A percentile compares a stretch with the other conserved stretches of the same genome.
These are phyloP conservation scores for Tetranychus piercei DNA, from an alignment of 2,888 invertebrate genomes.

Conservation along the genomic window DNA sequence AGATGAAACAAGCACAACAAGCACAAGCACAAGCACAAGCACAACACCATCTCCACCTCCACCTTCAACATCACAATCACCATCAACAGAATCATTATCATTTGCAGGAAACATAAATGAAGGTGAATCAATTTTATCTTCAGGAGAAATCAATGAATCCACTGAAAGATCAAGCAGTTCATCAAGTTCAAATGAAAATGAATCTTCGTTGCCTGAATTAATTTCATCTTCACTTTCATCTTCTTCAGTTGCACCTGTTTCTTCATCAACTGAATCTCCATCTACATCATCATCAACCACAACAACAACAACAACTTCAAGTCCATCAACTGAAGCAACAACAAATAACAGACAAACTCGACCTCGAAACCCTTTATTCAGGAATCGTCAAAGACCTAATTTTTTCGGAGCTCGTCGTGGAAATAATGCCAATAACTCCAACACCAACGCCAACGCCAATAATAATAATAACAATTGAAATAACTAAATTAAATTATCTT, in stretches of 20 bases:
- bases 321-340: background rate
- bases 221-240: background rate
- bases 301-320: background rate
- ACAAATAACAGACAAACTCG: background rate
- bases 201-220: background rate
- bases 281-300: background rate
- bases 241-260: background rate
- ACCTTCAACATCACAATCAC: background rate
- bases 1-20: background rate
- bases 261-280: background rate
- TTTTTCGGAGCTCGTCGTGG: background rate
- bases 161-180: background rate
- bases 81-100: background rate
- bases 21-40: background rate
- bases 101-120: background rate
- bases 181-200: background rate
- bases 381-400: background rate
- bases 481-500: background rate
- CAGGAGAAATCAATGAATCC: background rate
- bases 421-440: background rate
- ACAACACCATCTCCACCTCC: background rate
- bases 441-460: too few relatives aligned
- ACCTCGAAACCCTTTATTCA: background rate
- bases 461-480: background rate
- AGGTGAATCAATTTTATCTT: background rate